These are phyloP conservation scores for Florisuga fusca DNA, from an alignment of 2,797 vertebrate species.

Conservation along the genomic window DNA sequence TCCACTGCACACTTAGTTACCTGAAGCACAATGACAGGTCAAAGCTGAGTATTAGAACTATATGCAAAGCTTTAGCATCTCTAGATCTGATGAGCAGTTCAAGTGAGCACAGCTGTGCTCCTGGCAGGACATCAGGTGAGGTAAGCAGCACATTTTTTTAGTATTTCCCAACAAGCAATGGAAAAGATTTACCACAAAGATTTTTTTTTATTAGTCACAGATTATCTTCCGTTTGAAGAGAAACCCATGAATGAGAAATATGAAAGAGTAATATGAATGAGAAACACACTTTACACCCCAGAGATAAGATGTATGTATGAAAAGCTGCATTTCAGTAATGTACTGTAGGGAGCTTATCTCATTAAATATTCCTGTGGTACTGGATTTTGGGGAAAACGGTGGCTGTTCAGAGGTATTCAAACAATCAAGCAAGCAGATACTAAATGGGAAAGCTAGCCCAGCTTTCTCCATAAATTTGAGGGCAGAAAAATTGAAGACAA, in stretches of 20 bases:
- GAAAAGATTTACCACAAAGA: not conserved
- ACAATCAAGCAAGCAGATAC: not conserved
- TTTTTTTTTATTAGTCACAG: not conserved
- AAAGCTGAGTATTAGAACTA: not conserved
- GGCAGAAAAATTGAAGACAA: not conserved
- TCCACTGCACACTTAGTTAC: not conserved
- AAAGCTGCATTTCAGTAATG: not conserved
- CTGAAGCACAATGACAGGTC: not conserved
- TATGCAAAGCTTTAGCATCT: not conserved
- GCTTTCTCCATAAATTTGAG: not conserved
- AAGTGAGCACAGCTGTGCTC: not conserved
- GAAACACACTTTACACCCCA: not conserved
- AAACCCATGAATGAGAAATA: no score
- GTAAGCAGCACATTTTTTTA: not conserved
- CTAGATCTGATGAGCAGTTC: not conserved
- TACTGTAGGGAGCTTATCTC: not conserved
- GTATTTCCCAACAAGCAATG: not conserved
- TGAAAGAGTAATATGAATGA: not conserved
- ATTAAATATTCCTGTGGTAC: not conserved
- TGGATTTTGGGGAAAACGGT: not conserved
- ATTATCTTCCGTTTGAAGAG: not conserved
- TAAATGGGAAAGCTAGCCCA: not conserved
- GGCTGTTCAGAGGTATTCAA: not conserved
- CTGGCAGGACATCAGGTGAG: not conserved
- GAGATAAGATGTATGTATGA: not conserved